Base-by-base conservation (phyloP, 2,888 invertebrate species). In the Tetramorium bicarinatum region DNA sequence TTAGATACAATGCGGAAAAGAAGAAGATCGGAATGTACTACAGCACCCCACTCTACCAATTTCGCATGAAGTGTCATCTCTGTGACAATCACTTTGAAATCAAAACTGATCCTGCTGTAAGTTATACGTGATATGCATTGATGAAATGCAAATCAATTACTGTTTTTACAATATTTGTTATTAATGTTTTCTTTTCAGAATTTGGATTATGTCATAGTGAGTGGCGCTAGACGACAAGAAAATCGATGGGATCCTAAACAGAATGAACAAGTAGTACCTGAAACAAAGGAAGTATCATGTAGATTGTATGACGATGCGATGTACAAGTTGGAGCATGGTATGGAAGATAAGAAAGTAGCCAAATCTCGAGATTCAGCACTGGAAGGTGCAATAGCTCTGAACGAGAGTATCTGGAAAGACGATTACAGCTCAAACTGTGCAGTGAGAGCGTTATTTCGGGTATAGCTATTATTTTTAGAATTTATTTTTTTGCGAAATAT, bases 11-110 rank as follows among this genome's bases (percentile, higher is more conserved):
- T 93, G 98, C 98, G 0, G 98, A 98, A 94, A 98, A 98, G 95
- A 98, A 96, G 0, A 98, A 98, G 95, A 96, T 99, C 74, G 99
- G 99, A 88, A 99, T 99, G 98, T 99, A 99, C 94, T 99, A 99
- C 93, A 98, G 98, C 1, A 99, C 99, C 0, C 99, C 99, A 0
- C 96, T 99, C 2, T 99, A 99, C 94, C 98, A 99, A 95, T 99
- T 99, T 94, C 96, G 98, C 79, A 99, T 99, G 99, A 99, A 99
- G 93, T 99, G 99, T 94, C 99, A 99, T 95, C 95, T 99, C 7
- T 99, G 99, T 94, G 98, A 99, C 94, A 99, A 99, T 95, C 98
- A 99, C 95, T 98, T 99, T 96, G 98, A 99, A 94, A 99, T 99
- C 86, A 98, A 99, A 95, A 99, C 99, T 18, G 99, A 99, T 96